These are phyloP conservation scores for Popillia japonica DNA, from an alignment of 1,140 invertebrate genomes.

Conservation along the genomic window DNA sequence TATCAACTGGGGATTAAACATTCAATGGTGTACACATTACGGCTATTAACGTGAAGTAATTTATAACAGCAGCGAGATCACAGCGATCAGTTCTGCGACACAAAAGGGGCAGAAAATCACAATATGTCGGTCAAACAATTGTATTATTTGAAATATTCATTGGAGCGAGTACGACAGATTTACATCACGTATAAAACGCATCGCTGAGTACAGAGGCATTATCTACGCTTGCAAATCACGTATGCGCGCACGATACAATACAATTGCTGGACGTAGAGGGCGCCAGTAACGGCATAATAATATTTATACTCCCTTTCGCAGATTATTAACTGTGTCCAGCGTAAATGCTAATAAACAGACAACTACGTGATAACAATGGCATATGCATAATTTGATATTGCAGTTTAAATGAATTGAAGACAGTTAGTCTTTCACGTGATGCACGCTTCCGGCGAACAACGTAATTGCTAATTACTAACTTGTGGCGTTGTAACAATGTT, in stretches of 20 bases:
- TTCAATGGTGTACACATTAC: background rate
- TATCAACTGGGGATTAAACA: background rate
- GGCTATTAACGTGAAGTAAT: too few relatives aligned
- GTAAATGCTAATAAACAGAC: conserved; percentile 10
- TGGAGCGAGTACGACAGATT: conserved; percentile 36
- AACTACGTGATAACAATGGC: background rate
- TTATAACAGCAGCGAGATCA: too few relatives aligned
- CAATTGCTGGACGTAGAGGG: background rate
- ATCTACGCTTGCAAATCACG: conserved; percentile 40
- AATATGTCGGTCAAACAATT: conserved; percentile 28
- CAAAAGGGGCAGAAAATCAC: conserved; percentile 31
- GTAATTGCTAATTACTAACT: too few relatives aligned
- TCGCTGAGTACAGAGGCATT: conserved; percentile 37
- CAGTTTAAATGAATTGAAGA: conserved; percentile 2
- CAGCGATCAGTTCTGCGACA: background rate
- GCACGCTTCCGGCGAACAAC: too few relatives aligned
- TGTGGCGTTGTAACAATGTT: too few relatives aligned
- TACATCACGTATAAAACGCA: conserved; percentile 40
- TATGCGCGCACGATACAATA: conserved; percentile 10
- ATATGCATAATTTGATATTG: conserved; percentile 9
- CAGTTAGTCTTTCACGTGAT: too few relatives aligned
- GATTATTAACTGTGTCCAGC: conserved; percentile 15
- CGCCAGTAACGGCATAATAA: background rate
- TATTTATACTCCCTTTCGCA: conserved; percentile 17
- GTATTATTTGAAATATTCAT: conserved; percentile 34